phyloP scores from a whole-genome alignment of 2,888 invertebrate genomes.

The Prenolepis imparis region DNA sequence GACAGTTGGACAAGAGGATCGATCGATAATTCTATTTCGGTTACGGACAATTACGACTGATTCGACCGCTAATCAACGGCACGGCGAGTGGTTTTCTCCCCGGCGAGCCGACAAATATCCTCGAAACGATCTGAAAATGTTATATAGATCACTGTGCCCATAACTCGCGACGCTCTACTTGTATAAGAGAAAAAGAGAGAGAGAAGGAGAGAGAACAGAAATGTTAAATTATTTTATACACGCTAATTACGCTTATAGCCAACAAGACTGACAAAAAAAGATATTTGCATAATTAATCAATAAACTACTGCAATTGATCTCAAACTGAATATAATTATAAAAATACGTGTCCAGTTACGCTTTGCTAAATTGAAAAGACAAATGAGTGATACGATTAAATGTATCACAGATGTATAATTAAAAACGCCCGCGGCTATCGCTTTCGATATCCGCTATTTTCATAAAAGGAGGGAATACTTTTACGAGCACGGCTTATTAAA shows the following conservation, averaged over 20 bases:
- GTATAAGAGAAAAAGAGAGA: background rate
- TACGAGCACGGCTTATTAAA: slow-evolving; percentile 69
- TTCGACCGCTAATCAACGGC: slow-evolving; percentile 83
- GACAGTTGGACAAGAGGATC: slow-evolving; percentile 62
- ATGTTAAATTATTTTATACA: background rate
- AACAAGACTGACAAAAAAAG: background rate
- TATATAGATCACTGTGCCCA: slow-evolving; percentile 45
- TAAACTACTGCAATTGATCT: background rate
- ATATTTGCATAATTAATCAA: background rate
- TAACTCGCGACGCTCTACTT: slow-evolving; percentile 30
- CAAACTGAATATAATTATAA: background rate
- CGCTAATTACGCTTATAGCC: no score
- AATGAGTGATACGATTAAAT: slow-evolving; percentile 2
- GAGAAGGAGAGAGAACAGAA: slow-evolving; percentile 4
- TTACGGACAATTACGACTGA: slow-evolving; percentile 80
- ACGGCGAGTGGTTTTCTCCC: slow-evolving; percentile 67
- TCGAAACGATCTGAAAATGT: slow-evolving; percentile 71
- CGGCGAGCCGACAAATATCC: slow-evolving; percentile 74
- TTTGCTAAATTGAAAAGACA: background rate
- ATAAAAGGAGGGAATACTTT: background rate
- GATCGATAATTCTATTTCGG: slow-evolving; percentile 82
- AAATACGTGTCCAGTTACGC: background rate
- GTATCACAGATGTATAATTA: slow-evolving; percentile 4
- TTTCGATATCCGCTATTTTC: slow-evolving; percentile 29
- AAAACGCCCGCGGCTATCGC: background rate